A percentile compares a stretch with the other conserved stretches of the same genome.
These are phyloP conservation scores for Chascanopsetta lugubris DNA, from an alignment of 2,113 vertebrate species.

Conservation along the genomic window DNA sequence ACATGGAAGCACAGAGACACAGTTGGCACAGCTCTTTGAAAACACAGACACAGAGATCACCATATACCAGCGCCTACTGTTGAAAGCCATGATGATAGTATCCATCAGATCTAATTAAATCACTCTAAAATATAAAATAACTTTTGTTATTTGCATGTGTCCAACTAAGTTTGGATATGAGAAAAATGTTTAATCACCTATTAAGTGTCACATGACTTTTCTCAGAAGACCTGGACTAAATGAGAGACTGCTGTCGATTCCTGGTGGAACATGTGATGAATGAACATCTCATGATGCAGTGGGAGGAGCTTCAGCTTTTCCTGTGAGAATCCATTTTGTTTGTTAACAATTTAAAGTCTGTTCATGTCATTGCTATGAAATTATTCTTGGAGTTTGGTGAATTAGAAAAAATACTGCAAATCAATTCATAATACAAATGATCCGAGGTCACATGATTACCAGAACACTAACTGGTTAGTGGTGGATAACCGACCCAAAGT, in stretches of 20 bases:
- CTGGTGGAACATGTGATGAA: neutral
- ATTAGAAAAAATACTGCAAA: too few relatives aligned
- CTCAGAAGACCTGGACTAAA: neutral
- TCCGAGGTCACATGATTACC: neutral
- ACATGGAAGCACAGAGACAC: neutral
- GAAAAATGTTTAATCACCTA: neutral
- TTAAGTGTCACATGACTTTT: neutral
- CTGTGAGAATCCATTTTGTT: neutral
- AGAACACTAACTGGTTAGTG: conserved; percentile 38
- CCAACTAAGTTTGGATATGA: conserved; percentile 1
- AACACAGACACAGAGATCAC: neutral
- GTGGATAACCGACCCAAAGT: conserved; percentile 51
- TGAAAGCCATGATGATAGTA: too few relatives aligned
- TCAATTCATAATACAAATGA: too few relatives aligned
- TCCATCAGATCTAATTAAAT: neutral
- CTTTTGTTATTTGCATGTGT: too few relatives aligned
- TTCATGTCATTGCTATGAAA: too few relatives aligned
- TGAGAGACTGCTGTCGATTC: neutral
- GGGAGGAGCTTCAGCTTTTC: neutral
- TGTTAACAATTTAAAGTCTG: neutral
- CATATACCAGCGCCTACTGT: too few relatives aligned
- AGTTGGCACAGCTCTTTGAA: neutral
- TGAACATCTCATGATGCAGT: neutral
- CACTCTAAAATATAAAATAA: too few relatives aligned
- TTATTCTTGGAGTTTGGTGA: too few relatives aligned